These are phyloP conservation scores for Triplophysa tibetana DNA, from an alignment of 2,113 vertebrate species.

Conservation along the genomic window DNA sequence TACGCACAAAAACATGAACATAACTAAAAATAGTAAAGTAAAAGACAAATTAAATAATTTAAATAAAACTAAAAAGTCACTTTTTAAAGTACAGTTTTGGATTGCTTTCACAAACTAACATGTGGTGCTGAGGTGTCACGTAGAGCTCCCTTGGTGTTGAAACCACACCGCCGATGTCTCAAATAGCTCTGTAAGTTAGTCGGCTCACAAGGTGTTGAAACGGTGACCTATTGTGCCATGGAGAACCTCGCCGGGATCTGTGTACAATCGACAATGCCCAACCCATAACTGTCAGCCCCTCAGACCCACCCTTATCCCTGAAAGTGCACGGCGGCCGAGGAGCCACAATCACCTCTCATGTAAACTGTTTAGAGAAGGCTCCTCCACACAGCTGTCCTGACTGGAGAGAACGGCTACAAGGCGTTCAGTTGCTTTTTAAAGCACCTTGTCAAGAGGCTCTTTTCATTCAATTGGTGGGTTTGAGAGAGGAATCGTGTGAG, in stretches of 20 bases:
- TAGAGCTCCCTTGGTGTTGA: neutral
- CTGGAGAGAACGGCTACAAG: conserved; percentile 41
- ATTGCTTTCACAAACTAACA: neutral
- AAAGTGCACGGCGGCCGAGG: conserved; percentile 2
- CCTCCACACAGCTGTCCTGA: conserved; percentile 52
- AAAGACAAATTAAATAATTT: too few species aligned
- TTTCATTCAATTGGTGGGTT: conserved; percentile 8
- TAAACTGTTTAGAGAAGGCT: conserved; percentile 60
- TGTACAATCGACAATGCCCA: neutral
- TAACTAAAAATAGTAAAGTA: too few species aligned
- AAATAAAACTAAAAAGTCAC: too few species aligned
- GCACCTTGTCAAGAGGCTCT: conserved; percentile 37
- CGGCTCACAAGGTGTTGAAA: neutral
- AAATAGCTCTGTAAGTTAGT: neutral
- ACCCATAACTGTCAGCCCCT: neutral
- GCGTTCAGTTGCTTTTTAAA: conserved; percentile 44
- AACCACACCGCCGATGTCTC: neutral
- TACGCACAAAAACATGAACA: too few species aligned
- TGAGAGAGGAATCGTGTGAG: neutral
- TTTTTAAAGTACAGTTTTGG: neutral
- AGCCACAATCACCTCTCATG: conserved; percentile 55
- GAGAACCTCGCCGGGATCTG: neutral
- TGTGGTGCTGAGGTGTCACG: neutral
- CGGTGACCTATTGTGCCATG: neutral
- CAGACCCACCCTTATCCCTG: neutral